Conservation (phyloP, 2,797 vertebrate species). For the Poeciliopsis infans region DNA sequence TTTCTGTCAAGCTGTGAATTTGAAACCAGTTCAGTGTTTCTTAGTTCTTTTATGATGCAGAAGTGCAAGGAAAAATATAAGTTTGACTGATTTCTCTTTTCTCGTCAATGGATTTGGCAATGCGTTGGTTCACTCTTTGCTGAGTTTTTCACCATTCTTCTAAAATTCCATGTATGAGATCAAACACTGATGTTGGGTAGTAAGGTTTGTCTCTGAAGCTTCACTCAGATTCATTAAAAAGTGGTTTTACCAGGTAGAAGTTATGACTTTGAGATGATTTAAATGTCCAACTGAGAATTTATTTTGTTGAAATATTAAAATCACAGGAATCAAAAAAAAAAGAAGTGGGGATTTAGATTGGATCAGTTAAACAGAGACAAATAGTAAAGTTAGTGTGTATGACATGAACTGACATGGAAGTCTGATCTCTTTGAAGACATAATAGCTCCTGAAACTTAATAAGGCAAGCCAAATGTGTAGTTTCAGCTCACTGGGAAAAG, state of each 20-base stretch:
- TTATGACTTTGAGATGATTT: not conserved
- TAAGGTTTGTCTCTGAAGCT: not conserved
- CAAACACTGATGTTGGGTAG: not conserved
- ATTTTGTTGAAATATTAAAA: not conserved
- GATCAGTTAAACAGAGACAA: not conserved
- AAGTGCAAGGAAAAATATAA: not conserved
- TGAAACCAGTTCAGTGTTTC: conserved; percentile 4
- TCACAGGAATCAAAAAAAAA: not conserved
- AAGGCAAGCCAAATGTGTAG: conserved; percentile 46
- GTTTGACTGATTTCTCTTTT: not conserved
- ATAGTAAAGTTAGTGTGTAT: not conserved
- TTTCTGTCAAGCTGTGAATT: conserved; percentile 19
- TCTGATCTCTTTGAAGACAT: not conserved
- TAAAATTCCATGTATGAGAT: not conserved
- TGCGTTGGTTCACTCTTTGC: not conserved
- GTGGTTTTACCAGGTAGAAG: not conserved
- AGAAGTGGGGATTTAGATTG: not conserved
- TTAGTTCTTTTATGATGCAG: not conserved
- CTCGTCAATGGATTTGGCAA: not conserved
- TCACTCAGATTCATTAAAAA: not conserved
- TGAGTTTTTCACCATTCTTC: not conserved
- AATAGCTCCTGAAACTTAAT: conserved; percentile 12
- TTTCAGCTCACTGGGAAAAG: conserved; percentile 36
- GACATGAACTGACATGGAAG: not conserved
- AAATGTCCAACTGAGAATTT: not conserved